Evolutionary conservation across 2,888 invertebrate genomes (phyloP), one percentile per base, ranked within the genome.

Genomic region (Spatulosminthurus flaviceps): DNA sequence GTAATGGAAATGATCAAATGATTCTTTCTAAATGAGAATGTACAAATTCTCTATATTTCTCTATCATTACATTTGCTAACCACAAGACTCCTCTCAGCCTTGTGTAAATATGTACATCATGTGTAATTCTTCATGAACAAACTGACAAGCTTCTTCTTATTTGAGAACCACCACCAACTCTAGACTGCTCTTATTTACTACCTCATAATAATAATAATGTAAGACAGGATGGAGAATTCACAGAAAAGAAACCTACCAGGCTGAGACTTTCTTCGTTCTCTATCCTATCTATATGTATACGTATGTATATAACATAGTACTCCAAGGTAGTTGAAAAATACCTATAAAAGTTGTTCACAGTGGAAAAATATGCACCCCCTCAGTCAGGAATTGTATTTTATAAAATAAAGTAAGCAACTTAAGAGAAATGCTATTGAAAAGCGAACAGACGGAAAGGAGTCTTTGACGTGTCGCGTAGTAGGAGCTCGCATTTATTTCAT

Each of bases 191-290:
- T 51, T 51, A 51, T 51, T 51, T 51, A 51, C 51, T 51, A n/a
- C 51, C 51, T 19, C 51, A 51, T 51, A 9, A 51, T 51, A 51
- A 9, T n/a, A 51, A 51, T 51, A 4, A 41, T 9, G 41, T 13
- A 13, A 41, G n/a, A n/a, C n/a, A n/a, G n/a, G 4, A 34, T 9
- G 51, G 51, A 51, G 51, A n/a, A 13, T 51, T 19, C 51, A 51
- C 51, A 51, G 51, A 51, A 51, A 19, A 51, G 51, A 51, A 51
- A 51, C 51, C 51, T n/a, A 51, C 51, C 51, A 51, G 51, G 51
- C 16, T 51, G 51, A 51, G 51, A 51, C 51, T 51, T 51, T 51
- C 51, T 51, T 51, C 51, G 19, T 51, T 51, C 41, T 51, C 7
- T 51, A 51, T 19, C n/a, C n/a, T n/a, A 16, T n/a, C 16, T 2